Base-by-base conservation (phyloP, 2,113 vertebrate species). In the Myotis lucifugus region DNA sequence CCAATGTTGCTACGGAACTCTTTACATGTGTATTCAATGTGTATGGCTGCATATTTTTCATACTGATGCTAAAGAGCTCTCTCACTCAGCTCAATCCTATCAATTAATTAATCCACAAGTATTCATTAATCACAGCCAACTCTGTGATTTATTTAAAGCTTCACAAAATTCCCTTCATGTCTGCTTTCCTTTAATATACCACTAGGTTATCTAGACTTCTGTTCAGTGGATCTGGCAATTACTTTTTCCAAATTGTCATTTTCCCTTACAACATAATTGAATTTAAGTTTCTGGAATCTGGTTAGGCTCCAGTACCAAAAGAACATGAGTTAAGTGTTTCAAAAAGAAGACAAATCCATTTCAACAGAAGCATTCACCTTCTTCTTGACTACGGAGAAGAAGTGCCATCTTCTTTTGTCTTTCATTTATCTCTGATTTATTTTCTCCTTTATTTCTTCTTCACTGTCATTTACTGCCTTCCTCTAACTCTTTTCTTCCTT, bases 241-340 rank as follows among this genome's bases (percentile, higher is more conserved):
- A 66, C 6, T 93, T 93, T 88, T 34, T 66, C 78, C 46, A 95
- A 74, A 91, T 59, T 86, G 37, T 88, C 34, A 70, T 46, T 70
- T 82, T 72, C 19, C 42, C 9, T 84, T 73, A 85, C 17, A 82
- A 48, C 34, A 69, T 91, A 85, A 93, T 52, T 90, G 42, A 94
- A 66, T 95, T 84, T 77, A 95, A 90, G 37, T 85, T 48, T 91
- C 25, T 54, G 18, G 54, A 18, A 89, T 50, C 21, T 83, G 70
- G 23, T 85, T 91, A 78, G 70, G 19, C 10, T 86, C n/a, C 13
- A 64, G 46, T 37, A 77, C 34, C 40, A 81, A 81, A 19, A 72
- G 7, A 74, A 86, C 4, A 72, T 34, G 34, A 84, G 56, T 73
- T 61, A n/a, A 93, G 11, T 88, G 27, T 83, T 94, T 85, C 54